Conservation (phyloP, 2,888 invertebrate species). For the Phortica okadai region DNA sequence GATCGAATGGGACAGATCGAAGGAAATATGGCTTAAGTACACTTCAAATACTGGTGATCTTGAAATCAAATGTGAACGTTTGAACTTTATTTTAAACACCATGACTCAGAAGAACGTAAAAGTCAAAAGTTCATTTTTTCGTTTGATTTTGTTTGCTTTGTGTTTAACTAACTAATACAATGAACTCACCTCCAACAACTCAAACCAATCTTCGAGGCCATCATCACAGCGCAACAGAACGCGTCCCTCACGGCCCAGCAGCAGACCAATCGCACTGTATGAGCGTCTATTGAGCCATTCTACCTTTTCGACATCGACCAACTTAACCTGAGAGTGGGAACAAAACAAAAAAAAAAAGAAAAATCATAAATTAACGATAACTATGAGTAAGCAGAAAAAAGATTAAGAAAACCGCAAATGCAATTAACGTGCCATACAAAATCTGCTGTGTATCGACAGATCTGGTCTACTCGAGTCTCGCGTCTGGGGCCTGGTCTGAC, state of each 20-base stretch:
- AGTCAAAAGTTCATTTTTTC: neutral
- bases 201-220: conserved; percentile 82
- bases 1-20: neutral
- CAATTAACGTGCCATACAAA: neutral
- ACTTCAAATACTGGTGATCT: neutral
- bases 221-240: conserved; percentile 76
- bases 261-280: conserved; percentile 80
- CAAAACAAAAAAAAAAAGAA: conserved; percentile 36
- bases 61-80: neutral
- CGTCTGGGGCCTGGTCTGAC: neutral
- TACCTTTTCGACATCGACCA: conserved; percentile 81
- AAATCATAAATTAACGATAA: conserved; percentile 26
- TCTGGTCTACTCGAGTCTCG: neutral
- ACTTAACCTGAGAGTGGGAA: conserved; percentile 76
- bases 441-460: neutral
- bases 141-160: neutral
- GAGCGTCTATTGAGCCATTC: conserved; percentile 83
- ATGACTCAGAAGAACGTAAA: neutral
- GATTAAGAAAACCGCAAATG: conserved; percentile 9
- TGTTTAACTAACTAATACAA: neutral
- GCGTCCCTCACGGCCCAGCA: conserved; percentile 78
- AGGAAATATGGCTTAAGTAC: neutral
- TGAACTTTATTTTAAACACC: too few species aligned
- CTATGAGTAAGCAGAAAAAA: conserved; percentile 14
- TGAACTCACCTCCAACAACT: conserved; percentile 79